Percentiles rank a stretch among this genome's conserved stretches.
phyloP scores from a whole-genome alignment of 2,113 vertebrate genomes.

The Ascaphus truei region DNA sequence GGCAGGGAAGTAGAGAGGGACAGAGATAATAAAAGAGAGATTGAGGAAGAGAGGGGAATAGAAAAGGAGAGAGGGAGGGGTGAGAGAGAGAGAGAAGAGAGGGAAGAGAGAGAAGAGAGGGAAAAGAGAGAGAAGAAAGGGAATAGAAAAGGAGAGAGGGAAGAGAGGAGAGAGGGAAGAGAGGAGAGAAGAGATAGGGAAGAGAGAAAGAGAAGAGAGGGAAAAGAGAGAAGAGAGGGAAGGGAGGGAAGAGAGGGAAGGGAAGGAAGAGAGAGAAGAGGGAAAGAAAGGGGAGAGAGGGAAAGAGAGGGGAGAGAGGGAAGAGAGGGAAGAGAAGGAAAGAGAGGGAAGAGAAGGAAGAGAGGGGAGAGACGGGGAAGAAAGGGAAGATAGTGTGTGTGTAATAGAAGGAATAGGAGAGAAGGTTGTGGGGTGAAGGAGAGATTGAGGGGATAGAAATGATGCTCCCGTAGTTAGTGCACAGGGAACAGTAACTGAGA shows the following conservation, averaged over 20 bases:
- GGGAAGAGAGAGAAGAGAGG: no score
- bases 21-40: neutral
- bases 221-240: neutral
- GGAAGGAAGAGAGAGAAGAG: neutral
- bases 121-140: no score
- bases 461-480: no score
- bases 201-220: neutral
- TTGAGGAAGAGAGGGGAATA: neutral
- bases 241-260: no score
- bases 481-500: neutral
- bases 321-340: neutral
- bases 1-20: neutral
- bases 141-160: neutral
- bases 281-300: neutral
- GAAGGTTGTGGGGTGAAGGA: neutral
- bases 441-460: neutral
- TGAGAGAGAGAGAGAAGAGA: no score
- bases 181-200: neutral
- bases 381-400: neutral
- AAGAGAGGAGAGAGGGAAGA: neutral
- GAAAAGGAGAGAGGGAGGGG: no score
- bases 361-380: neutral
- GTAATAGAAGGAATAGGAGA: neutral
- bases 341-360: neutral
- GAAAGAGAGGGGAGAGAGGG: neutral